Conservation (phyloP, 2,113 vertebrate genomes). For the Phyllopteryx taeniolatus region DNA sequence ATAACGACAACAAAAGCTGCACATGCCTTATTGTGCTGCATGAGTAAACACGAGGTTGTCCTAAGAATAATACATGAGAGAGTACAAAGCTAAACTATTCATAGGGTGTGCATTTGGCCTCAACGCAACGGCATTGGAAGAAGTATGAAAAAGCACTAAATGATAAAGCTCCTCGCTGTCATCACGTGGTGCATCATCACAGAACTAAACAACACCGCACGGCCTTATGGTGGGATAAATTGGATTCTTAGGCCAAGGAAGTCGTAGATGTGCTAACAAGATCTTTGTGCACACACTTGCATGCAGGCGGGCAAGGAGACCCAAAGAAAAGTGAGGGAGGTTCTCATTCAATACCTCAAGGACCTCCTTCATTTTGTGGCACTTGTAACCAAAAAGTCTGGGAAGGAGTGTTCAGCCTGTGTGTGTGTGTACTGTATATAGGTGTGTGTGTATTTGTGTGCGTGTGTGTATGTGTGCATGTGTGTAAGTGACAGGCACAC, state of each 20-base stretch:
- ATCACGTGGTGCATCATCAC: constrained; percentile 84
- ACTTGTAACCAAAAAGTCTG: constrained; percentile 5
- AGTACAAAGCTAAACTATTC: background rate
- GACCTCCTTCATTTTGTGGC: constrained; percentile 36
- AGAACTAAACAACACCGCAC: constrained; percentile 41
- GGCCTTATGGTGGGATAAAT: constrained; percentile 53
- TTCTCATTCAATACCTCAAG: constrained; percentile 30
- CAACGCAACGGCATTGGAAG: constrained; percentile 31
- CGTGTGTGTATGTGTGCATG: background rate
- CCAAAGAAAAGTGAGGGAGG: constrained; percentile 8
- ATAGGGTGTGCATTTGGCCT: constrained; percentile 7
- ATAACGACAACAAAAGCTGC: constrained; percentile 50
- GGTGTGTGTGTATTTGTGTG: background rate
- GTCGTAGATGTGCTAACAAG: constrained; percentile 54
- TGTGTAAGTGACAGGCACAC: constrained; percentile 1
- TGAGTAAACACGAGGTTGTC: constrained; percentile 6
- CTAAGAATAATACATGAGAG: constrained; percentile 8
- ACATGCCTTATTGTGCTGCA: constrained; percentile 12
- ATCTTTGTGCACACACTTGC: constrained; percentile 57
- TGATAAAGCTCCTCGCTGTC: constrained; percentile 79
- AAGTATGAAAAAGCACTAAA: constrained; percentile 44
- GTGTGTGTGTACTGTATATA: background rate
- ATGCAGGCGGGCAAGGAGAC: constrained; percentile 14
- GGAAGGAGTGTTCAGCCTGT: background rate
- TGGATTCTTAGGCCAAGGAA: constrained; percentile 46